Conservation (phyloP, 2,113 vertebrate genomes). For the Ochotona princeps region DNA sequence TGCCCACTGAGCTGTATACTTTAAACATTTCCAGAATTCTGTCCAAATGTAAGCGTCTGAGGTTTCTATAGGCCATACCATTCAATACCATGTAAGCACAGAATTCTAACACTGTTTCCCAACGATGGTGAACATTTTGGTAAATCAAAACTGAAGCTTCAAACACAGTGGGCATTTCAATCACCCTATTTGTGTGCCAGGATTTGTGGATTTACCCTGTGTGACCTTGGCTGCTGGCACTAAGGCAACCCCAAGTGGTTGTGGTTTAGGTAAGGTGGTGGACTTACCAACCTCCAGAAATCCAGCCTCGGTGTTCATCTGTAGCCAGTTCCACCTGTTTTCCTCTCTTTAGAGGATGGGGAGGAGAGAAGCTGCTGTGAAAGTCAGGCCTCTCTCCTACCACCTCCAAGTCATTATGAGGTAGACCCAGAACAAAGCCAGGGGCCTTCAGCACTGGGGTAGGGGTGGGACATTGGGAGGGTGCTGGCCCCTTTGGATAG, state of each 20-base stretch:
- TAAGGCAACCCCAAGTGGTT: conserved; percentile 71
- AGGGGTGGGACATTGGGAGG: background rate
- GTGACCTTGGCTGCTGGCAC: conserved; percentile 47
- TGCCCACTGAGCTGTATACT: conserved; percentile 68
- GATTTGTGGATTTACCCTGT: conserved; percentile 14
- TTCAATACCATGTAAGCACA: conserved; percentile 78
- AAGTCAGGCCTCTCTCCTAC: conserved; percentile 43
- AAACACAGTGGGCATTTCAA: conserved; percentile 75
- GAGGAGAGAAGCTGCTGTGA: conserved; percentile 45
- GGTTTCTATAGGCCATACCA: conserved; percentile 73
- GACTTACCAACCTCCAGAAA: conserved; percentile 81
- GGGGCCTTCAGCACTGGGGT: background rate
- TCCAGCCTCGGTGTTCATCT: conserved; percentile 77
- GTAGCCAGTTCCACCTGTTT: conserved; percentile 75
- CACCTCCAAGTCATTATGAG: background rate
- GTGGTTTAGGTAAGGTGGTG: conserved; percentile 78
- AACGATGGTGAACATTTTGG: conserved; percentile 77
- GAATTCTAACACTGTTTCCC: conserved; percentile 77
- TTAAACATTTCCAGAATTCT: conserved; percentile 80
- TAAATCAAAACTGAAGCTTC: conserved; percentile 69
- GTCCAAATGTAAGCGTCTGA: conserved; percentile 75
- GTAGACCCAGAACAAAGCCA: background rate
- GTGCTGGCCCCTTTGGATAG: background rate
- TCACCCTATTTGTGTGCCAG: conserved; percentile 61
- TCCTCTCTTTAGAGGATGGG: conserved; percentile 44